Evolutionary conservation across 2,888 invertebrate species (phyloP), one percentile per base, ranked within the genome.

Genomic region (Microctonus brassicae): DNA sequence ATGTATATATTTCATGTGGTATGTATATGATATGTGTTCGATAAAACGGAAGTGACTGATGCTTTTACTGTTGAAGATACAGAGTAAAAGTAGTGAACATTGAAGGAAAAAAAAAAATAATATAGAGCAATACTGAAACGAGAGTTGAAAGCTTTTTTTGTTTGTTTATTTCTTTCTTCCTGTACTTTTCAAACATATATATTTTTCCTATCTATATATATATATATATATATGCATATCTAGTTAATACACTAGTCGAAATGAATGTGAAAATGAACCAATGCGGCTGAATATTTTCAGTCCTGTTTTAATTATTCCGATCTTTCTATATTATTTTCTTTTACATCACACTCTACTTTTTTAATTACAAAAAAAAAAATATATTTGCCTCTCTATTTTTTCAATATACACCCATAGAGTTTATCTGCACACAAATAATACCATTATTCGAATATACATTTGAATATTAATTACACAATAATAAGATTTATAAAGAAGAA

Each of bases 31-130:
- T 22, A 34, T 2, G 10, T 20, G 4, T n/a, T 47, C 17, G 64
- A 64, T 61, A 26, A 36, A 65, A 64, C 24, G 58, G 22, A 65
- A 55, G 26, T 57, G n/a, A 39, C 17, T 47, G n/a, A n/a, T n/a
- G 20, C 17, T 20, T 47, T 47, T 47, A 20, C 22, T 47, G 17
- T 17, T n/a, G 65, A 20, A 55, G 13, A 60, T 69, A 24, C 39
- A 66, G 61, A 65, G n/a, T 17, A 24, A 52, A 47, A 70, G 26
- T 20, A 26, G 47, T n/a, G n/a, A n/a, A n/a, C 9, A 47, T 47
- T 47, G 7, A n/a, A 17, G 6, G 47, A n/a, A n/a, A n/a, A n/a
- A n/a, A n/a, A 47, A 7, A 47, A 47, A 20, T 47, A 20, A 47
- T 39, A n/a, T n/a, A 39, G n/a, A 39, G 39, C 13, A 13, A n/a